phyloP scores from a whole-genome alignment of 2,797 vertebrate genomes.

The Smutsia temminckii region DNA sequence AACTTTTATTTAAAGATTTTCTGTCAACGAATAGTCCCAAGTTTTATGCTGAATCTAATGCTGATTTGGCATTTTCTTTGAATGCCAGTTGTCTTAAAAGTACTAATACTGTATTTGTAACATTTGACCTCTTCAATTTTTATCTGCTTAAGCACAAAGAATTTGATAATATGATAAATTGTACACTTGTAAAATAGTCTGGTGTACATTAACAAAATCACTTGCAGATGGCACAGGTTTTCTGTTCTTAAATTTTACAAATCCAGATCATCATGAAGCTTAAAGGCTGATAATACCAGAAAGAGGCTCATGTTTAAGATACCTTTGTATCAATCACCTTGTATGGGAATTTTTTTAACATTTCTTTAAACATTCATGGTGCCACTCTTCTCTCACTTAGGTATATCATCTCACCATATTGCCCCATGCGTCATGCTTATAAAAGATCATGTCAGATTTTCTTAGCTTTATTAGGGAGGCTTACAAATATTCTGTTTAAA shows the following conservation, averaged over 20 bases:
- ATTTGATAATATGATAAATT: slow-evolving; percentile 66
- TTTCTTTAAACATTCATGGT: neutral
- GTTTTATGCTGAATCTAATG: neutral
- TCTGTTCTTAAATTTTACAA: slow-evolving; percentile 60
- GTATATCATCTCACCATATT: neutral
- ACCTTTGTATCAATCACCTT: neutral
- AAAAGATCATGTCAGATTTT: neutral
- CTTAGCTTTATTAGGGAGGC: neutral
- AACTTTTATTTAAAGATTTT: neutral
- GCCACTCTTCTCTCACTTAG: neutral
- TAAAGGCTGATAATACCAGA: slow-evolving; percentile 43
- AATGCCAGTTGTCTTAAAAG: slow-evolving; percentile 49
- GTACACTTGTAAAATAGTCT: slow-evolving; percentile 68
- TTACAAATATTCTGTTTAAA: neutral
- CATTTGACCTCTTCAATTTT: slow-evolving; percentile 65
- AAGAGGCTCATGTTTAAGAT: slow-evolving; percentile 18
- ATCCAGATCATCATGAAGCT: neutral
- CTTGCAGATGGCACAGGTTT: slow-evolving; percentile 66
- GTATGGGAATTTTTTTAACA: slow-evolving; percentile 12
- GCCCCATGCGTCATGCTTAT: neutral
- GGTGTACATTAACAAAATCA: slow-evolving; percentile 67
- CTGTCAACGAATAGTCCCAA: neutral
- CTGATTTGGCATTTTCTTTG: slow-evolving; percentile 23
- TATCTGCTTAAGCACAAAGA: slow-evolving; percentile 54
- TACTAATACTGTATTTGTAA: neutral